phyloP scores from a whole-genome alignment of 1,140 invertebrate species.

The Papilio helenus region DNA sequence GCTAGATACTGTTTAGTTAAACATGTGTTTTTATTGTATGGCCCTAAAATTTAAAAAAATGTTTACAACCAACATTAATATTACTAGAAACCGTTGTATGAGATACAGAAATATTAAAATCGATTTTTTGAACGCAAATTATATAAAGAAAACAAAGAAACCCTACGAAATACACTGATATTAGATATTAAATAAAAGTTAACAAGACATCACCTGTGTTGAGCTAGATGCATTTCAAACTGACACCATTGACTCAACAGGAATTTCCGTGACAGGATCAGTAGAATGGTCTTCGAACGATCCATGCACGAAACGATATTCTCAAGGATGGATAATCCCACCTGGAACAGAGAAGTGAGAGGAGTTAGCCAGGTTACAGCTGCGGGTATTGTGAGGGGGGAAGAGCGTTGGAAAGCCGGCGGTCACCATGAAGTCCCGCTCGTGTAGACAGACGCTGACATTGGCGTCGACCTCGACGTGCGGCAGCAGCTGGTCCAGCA shows the following conservation, averaged over 20 bases:
- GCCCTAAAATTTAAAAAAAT: too few relatives aligned
- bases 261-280: constrained; percentile 85
- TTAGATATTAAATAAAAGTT: too few relatives aligned
- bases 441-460: constrained; percentile 85
- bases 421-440: constrained; percentile 85
- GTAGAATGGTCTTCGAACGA: constrained; percentile 83
- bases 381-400: constrained; percentile 62
- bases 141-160: not conserved
- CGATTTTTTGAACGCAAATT: too few relatives aligned
- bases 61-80: not conserved
- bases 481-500: constrained; percentile 84
- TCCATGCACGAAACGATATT: constrained; percentile 87
- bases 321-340: constrained; percentile 85
- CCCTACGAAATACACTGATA: too few relatives aligned
- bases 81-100: too few relatives aligned
- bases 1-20: too few relatives aligned
- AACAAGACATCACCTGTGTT: constrained; percentile 81
- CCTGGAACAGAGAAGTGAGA: constrained; percentile 60
- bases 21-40: too few relatives aligned
- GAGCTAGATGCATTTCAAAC: constrained; percentile 87
- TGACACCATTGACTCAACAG: constrained; percentile 86
- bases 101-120: too few relatives aligned
- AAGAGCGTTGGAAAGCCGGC: constrained; percentile 73
- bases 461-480: constrained; percentile 83
- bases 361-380: not conserved